Base-by-base conservation (phyloP, 92 coral and sea anemone species). In the Paramuricea clavata region DNA sequence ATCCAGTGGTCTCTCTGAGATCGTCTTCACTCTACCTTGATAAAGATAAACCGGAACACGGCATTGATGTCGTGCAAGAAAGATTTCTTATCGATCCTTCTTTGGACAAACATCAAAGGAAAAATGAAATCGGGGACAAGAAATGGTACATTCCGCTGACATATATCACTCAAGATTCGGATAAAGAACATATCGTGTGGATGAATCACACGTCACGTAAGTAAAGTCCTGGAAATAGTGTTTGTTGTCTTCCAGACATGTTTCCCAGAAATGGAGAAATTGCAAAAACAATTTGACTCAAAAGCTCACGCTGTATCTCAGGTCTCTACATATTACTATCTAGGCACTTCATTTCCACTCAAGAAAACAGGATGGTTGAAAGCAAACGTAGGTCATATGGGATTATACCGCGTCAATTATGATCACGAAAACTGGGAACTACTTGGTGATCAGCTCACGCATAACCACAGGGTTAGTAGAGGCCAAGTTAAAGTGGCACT, bases 321-420 rank as follows among this genome's bases (percentile, higher is more conserved):
- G n/a, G n/a, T n/a, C n/a, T n/a, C n/a, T n/a, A n/a, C n/a, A n/a
- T n/a, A n/a, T n/a, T n/a, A n/a, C n/a, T n/a, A n/a, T 54, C 0
- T 54, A 93, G 95, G 81, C 56, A 89, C 56, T 17, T 35, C 87
- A 9, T 47, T 83, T 74, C 62, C 94, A 19, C 41, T 92, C 50
- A 79, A 78, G 5, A 88, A 87, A 22, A 49, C 89, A 23, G 93
- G 90, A 0, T 96, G 99, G 99, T 90, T 96, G 73, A 96, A 96
- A 84, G 99, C 95, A 19, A 96, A 96, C 87, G 94, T 90, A 50
- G 94, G 93, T 1, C 99, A 96, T 83, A 89, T 91, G 65, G 99
- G 99, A 43, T 91, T 95, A 76, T 96, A 96, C 80, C 95, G 99
- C 13, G 99, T 96, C 23, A 96, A 96, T 91, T 96, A 96, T 78